These are phyloP conservation scores for Drosophila basisetae DNA, from an alignment of 2,888 invertebrate species.

Conservation along the genomic window DNA sequence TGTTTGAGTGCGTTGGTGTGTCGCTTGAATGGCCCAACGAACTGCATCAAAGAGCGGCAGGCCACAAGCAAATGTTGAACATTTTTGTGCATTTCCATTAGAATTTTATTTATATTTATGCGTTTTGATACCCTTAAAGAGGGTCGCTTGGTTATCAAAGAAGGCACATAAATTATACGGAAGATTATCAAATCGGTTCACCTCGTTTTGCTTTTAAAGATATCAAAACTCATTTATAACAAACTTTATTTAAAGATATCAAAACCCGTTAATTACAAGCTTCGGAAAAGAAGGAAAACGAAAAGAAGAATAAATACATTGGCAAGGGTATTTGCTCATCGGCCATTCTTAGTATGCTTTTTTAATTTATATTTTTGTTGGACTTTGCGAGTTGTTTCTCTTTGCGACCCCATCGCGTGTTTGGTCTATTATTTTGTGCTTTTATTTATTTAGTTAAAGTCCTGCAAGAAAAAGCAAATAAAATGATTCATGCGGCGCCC, in stretches of 20 bases:
- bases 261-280: not conserved
- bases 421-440: constrained; percentile 17
- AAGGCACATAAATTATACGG: not conserved
- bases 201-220: not conserved
- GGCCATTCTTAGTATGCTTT: not conserved
- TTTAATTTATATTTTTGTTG: constrained; percentile 17
- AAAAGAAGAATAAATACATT: not conserved
- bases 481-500: constrained; percentile 55
- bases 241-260: not conserved
- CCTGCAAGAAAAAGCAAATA: constrained; percentile 9
- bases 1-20: not conserved
- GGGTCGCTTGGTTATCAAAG: not conserved
- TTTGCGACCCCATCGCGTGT: constrained; percentile 34
- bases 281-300: not conserved
- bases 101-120: constrained; percentile 42
- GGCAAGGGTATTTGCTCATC: not conserved
- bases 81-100: constrained; percentile 40
- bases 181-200: not conserved
- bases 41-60: constrained; percentile 66
- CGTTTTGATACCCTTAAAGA: constrained; percentile 19
- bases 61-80: constrained; percentile 63
- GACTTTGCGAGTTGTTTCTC: constrained; percentile 11
- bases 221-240: not conserved
- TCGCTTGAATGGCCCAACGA: constrained; percentile 46
- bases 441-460: constrained; percentile 16